Conservation (phyloP, 2,888 invertebrate genomes). For the Heliconius ismenius region DNA sequence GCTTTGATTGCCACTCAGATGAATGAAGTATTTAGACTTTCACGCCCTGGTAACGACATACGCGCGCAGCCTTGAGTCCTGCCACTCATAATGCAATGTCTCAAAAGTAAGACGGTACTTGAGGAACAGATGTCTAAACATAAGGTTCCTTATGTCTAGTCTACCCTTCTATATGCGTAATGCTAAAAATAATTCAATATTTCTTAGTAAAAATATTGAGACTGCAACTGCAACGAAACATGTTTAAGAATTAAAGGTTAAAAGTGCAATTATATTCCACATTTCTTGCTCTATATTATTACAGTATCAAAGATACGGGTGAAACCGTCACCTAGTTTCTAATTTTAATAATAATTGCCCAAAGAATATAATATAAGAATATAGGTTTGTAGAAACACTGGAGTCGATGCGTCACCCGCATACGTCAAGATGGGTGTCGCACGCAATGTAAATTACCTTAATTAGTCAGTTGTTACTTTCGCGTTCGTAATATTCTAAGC, state of each 20-base stretch:
- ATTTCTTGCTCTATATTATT: constrained; percentile 9
- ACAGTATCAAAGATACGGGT: constrained; percentile 27
- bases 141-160: no score
- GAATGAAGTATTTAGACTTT: no score
- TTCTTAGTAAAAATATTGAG: no score
- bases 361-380: constrained; percentile 18
- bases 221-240: no score
- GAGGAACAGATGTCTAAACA: no score
- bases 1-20: no score
- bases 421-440: constrained; percentile 37
- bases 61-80: no score
- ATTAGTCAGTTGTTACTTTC: constrained; percentile 41
- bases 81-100: no score
- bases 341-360: constrained; percentile 11
- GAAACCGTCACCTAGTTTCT: constrained; percentile 12
- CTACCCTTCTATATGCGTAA: no score
- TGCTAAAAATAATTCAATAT: no score
- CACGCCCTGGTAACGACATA: no score
- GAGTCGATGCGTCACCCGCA: constrained; percentile 35
- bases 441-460: constrained; percentile 37
- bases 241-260: background rate
- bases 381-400: constrained; percentile 21
- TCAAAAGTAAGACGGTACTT: no score
- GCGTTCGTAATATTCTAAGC: constrained; percentile 34
- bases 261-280: background rate